Evolutionary conservation across 2,113 vertebrate genomes (phyloP), one percentile per base, ranked within the genome.

Genomic region (Kobus ellipsiprymnus): DNA sequence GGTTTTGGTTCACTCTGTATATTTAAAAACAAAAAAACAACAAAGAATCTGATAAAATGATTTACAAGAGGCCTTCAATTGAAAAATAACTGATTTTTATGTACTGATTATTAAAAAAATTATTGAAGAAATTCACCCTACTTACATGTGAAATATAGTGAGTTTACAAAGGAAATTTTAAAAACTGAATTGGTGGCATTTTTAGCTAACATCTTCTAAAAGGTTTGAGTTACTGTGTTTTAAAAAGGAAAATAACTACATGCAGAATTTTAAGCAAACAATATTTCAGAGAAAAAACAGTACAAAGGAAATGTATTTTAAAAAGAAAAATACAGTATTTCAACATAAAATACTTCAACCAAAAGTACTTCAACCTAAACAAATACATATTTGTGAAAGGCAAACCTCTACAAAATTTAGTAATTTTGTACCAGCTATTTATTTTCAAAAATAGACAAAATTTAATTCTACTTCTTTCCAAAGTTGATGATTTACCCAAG

Each of bases 401-500:
- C 21, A 90, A 96, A 74, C 7, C 52, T 64, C 33, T 67, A 93
- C 5, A 82, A 90, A 94, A 78, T 59, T 19, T 90, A 91, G 84
- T 94, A 64, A 97, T 48, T 96, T 91, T 92, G 60, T 12, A 81
- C 16, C n/a, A 92, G 40, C 36, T 77, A 91, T 87, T 64, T 67
- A 77, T 50, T 91, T 95, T 27, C 29, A 83, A 91, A 91, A 33
- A 82, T 64, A 97, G 36, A 97, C 59, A n/a, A 98, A 95, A 82
- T 91, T 59, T 85, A 80, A 93, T 86, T 62, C 25, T 57, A 57
- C 57, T 97, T 96, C 71, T 62, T 16, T 97, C 15, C 40, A 91
- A 97, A 97, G 93, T 16, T 90, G 86, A 95, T 87, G 67, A 93
- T 91, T 86, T 97, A 89, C 23, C 52, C 94, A 87, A 86, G n/a